phyloP scores from a whole-genome alignment of 1,140 invertebrate genomes.

The Pristionchus pacificus region DNA sequence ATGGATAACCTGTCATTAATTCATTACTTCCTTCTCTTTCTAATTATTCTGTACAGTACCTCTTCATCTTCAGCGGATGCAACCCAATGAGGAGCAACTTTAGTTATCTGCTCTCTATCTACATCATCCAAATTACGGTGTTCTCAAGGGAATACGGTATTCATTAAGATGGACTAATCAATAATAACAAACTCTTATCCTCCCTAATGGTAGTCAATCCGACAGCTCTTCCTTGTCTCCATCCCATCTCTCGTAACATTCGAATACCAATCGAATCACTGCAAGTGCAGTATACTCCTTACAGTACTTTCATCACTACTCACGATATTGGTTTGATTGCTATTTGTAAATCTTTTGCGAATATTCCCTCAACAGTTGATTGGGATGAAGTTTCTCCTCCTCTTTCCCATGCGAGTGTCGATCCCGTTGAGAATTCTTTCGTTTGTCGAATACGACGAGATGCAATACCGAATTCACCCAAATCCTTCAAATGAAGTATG shows the following conservation, averaged over 20 bases:
- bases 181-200: constrained; percentile 62
- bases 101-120: constrained; percentile 63
- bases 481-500: constrained; percentile 66
- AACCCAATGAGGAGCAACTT: constrained; percentile 57
- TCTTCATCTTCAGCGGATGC: constrained; percentile 80
- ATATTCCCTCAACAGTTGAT: neutral
- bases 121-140: constrained; percentile 32
- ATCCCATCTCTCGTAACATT: constrained; percentile 78
- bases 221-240: constrained; percentile 83
- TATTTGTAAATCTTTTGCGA: neutral
- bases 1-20: constrained; percentile 27
- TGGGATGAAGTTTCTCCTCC: neutral
- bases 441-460: constrained; percentile 76
- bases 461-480: constrained; percentile 89
- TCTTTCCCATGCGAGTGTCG: constrained; percentile 50
- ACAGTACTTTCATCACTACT: neutral
- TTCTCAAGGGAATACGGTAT: constrained; percentile 20
- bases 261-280: constrained; percentile 81
- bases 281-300: constrained; percentile 31
- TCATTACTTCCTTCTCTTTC: neutral
- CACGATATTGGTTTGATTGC: neutral
- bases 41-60: too few species aligned
- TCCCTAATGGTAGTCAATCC: constrained; percentile 56
- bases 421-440: constrained; percentile 66
- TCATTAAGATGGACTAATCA: constrained; percentile 29